These are phyloP conservation scores for Hirundichthys speculiger DNA, from an alignment of 2,113 vertebrate genomes.

Conservation along the genomic window DNA sequence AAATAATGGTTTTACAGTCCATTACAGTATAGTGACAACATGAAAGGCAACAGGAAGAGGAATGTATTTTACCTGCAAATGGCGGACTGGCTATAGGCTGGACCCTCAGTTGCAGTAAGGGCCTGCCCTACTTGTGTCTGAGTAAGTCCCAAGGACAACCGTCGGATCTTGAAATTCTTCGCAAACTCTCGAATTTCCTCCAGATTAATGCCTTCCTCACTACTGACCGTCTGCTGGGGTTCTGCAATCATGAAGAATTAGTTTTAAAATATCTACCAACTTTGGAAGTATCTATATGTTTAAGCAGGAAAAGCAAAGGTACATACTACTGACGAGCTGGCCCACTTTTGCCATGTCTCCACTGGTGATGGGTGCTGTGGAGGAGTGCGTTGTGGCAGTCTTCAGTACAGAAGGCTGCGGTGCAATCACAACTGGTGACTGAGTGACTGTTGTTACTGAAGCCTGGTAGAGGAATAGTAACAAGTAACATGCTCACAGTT, in stretches of 20 bases:
- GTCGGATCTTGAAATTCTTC: constrained; percentile 97
- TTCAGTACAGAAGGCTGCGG: constrained; percentile 81
- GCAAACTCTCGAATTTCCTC: constrained; percentile 97
- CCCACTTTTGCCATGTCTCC: constrained; percentile 91
- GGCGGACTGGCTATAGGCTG: constrained; percentile 96
- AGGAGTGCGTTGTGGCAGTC: constrained; percentile 72
- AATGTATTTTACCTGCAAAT: constrained; percentile 88
- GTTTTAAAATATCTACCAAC: constrained; percentile 55
- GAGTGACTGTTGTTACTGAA: constrained; percentile 76
- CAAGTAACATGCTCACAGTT: not conserved
- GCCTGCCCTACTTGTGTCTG: constrained; percentile 98
- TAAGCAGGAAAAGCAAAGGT: constrained; percentile 24
- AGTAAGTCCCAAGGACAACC: constrained; percentile 92
- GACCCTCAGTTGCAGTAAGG: constrained; percentile 93
- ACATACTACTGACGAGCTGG: constrained; percentile 93
- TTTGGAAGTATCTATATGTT: constrained; percentile 31
- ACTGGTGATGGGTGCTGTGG: constrained; percentile 83
- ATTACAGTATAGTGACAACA: too few relatives aligned
- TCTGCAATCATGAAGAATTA: constrained; percentile 73
- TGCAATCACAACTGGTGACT: constrained; percentile 85
- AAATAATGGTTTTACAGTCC: too few relatives aligned
- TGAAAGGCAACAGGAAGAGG: too few relatives aligned
- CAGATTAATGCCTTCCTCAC: constrained; percentile 94
- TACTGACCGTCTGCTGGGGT: constrained; percentile 80
- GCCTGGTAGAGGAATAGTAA: constrained; percentile 48